Evolutionary conservation across 2,113 vertebrate genomes (phyloP), one percentile per base, ranked within the genome.

Genomic region (Oncorhynchus kisutch): DNA sequence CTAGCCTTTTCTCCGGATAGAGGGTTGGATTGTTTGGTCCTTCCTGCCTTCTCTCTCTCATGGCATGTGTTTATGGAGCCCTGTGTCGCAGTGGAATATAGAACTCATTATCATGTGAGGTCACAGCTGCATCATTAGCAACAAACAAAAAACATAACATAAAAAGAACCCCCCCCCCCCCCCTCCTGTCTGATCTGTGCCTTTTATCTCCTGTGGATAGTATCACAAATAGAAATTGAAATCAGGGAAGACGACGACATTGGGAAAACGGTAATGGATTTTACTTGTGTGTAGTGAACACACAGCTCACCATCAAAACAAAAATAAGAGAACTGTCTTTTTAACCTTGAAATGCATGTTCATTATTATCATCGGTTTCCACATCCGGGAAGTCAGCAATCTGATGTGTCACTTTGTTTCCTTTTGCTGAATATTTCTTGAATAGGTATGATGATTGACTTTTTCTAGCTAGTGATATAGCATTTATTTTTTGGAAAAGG

Each of bases 121-220:
- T 95, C 91, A 93, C 85, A 85, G 86, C 92, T 93, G 93, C 94
- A 94, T 93, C 90, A 94, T 94, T 94, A 90, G 94, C 70, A 92
- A 91, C 93, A 94, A 87, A 84, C 81, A 39, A 45, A 11, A 45
- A 39, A 2, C 1, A 39, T 9, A 70, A 9, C 39, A 11, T 34
- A 45, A 64, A 67, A 34, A 51, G 67, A 72, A 62, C 45, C n/a
- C 27, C 27, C 67, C 25, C 25, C 45, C 27, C 34, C 64, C 27
- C 27, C 72, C 51, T 81, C 84, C 94, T 95, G 94, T 95, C 94
- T 96, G 95, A 96, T 95, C 94, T 96, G 96, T 98, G 96, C 96
- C 96, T 97, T 97, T 97, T 95, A 87, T 94, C 94, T 95, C 96
- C 93, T 93, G 94, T 95, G 94, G 95, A 93, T 96, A 94, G 94